Evolutionary conservation across 1,140 invertebrate species (phyloP).

Genomic region (Pentalonia nigronervosa): DNA sequence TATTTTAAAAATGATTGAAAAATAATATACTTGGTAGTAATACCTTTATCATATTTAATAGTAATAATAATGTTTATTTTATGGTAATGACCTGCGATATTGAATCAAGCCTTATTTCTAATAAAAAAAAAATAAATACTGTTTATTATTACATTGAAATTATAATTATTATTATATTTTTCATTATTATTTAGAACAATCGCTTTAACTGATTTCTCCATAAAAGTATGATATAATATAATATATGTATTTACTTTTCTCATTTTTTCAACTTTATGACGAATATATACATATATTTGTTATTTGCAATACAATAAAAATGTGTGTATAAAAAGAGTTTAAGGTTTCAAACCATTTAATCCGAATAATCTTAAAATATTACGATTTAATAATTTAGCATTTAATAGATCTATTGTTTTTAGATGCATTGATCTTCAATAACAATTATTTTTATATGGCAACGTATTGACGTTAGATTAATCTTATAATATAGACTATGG

Average conservation of each 20-base stretch:
- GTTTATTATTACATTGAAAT: not conserved
- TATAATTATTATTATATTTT: not conserved
- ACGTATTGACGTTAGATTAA: not conserved
- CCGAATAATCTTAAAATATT: not conserved
- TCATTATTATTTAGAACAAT: not conserved
- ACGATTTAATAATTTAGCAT: not conserved
- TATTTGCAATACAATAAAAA: not conserved
- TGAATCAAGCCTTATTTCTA: too few relatives aligned
- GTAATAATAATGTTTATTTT: not conserved
- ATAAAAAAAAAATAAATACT: too few relatives aligned
- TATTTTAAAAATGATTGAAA: not conserved
- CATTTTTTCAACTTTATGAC: not conserved
- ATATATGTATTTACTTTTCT: not conserved
- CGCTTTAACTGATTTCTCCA: not conserved
- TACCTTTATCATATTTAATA: too few relatives aligned
- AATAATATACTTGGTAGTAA: not conserved
- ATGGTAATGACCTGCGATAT: too few relatives aligned
- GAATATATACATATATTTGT: not conserved
- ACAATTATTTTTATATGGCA: not conserved
- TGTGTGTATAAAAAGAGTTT: not conserved
- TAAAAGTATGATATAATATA: not conserved
- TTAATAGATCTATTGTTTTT: constrained; percentile 18
- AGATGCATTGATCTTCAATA: not conserved
- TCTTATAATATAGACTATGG: not conserved
- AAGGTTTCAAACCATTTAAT: not conserved